These are phyloP conservation scores for Carpatolechia fugitivella DNA, from an alignment of 2,888 invertebrate genomes.

Conservation along the genomic window DNA sequence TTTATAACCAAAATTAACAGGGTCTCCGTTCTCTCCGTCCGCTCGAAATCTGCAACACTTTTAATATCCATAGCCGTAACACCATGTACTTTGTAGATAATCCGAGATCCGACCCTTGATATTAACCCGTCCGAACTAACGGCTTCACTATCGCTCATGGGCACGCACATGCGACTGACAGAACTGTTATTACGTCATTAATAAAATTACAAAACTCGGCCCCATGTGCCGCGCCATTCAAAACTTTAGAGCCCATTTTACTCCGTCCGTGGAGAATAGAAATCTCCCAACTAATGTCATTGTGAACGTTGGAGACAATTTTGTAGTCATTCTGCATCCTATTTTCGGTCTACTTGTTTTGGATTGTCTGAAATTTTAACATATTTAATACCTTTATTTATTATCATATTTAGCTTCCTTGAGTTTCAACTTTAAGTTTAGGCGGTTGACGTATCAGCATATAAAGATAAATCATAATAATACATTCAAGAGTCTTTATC, in stretches of 20 bases:
- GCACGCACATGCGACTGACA: constrained; percentile 76
- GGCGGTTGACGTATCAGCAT: too few species aligned
- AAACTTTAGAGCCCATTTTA: constrained; percentile 60
- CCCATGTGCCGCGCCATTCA: constrained; percentile 62
- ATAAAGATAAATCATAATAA: too few species aligned
- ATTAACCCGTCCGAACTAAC: constrained; percentile 76
- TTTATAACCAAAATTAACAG: background rate
- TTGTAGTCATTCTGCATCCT: constrained; percentile 2
- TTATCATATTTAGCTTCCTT: too few species aligned
- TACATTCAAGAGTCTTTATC: background rate
- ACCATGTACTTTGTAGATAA: constrained; percentile 56
- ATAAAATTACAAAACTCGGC: constrained; percentile 78
- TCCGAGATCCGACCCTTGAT: constrained; percentile 65
- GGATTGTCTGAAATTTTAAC: background rate
- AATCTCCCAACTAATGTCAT: background rate
- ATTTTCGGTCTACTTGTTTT: constrained; percentile 3
- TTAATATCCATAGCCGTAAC: constrained; percentile 15
- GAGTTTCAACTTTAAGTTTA: too few species aligned
- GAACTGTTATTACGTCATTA: constrained; percentile 79
- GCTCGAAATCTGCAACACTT: constrained; percentile 6
- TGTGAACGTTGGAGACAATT: constrained; percentile 11
- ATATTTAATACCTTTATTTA: too few species aligned
- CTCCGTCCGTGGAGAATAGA: constrained; percentile 26
- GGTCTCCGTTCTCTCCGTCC: background rate
- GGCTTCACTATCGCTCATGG: constrained; percentile 76